phyloP scores from a whole-genome alignment of 2,113 vertebrate species.

The Tursiops truncatus region DNA sequence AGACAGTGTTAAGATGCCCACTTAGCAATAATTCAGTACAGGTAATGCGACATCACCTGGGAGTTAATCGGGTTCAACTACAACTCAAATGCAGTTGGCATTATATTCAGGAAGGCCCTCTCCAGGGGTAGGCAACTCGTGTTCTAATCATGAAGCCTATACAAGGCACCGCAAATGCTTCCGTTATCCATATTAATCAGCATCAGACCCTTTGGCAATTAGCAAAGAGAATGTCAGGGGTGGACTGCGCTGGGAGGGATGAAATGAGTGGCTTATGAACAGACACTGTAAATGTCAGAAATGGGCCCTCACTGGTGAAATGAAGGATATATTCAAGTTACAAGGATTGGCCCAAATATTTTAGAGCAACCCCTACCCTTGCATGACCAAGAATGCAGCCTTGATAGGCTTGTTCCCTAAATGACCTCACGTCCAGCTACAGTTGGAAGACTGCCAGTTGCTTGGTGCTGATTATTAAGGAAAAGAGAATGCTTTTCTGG shows the following conservation, averaged over 20 bases:
- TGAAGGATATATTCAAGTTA: background rate
- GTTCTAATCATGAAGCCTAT: background rate
- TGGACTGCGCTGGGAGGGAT: accelerated
- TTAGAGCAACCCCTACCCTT: background rate
- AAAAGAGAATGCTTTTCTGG: background rate
- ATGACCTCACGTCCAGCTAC: background rate
- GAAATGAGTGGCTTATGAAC: background rate
- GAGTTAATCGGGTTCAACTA: slow-evolving; percentile 40
- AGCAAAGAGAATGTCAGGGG: background rate
- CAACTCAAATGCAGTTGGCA: background rate
- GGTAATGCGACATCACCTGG: background rate
- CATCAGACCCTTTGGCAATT: background rate
- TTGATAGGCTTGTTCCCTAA: background rate
- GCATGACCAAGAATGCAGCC: background rate
- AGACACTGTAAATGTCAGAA: background rate
- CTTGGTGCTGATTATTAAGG: background rate
- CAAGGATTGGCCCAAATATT: background rate
- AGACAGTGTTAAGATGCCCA: background rate
- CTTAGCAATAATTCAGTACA: background rate
- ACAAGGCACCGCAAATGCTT: background rate
- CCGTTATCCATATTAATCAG: background rate
- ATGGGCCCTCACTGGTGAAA: background rate
- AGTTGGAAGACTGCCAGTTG: background rate
- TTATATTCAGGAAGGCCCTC: background rate
- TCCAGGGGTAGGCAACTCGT: background rate